Base-by-base conservation (phyloP, 2,888 invertebrate species). In the Himalopsyche tibetana region DNA sequence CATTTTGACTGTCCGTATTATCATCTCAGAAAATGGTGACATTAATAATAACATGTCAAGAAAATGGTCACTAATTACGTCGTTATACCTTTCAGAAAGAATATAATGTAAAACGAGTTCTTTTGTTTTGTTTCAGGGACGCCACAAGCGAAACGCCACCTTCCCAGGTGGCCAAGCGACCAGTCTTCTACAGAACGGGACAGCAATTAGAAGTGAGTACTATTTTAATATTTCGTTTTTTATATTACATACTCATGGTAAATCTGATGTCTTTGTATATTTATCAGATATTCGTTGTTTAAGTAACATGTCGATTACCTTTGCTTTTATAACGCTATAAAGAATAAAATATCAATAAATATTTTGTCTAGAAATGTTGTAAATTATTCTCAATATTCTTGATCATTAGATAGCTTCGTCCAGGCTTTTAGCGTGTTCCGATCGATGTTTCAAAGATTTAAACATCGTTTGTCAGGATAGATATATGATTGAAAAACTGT, bases 91-190 rank as follows among this genome's bases (percentile, higher is more conserved):
- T 12, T 11, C 15, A 38, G 36, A 74, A 74, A 36, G 28, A 5
- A 74, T 74, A 74, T 5, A 74, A 36, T 74, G 74, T 74, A 12
- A 74, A 74, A 74, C 55, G 55, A 55, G 82, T 82, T 45, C 55
- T 55, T 82, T 45, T 80, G 55, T 86, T 80, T 87, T 88, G 80
- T 90, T 90, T 19, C 93, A 95, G 94, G 96, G 96, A 87, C 95
- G 96, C 82, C 96, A 96, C 91, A 96, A 96, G 92, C 93, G 96
- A 87, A 96, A 96, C 90, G 96, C 96, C 15, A 96, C 96, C 45
- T 95, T 96, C 92, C 96, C 96, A 55, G 96, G 96, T 36, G 95
- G 96, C 17, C 96, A 96, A 90, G 94, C 95, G 15, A 95, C 94
- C 82, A 94, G 94, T 89, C 92, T 95, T 84, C 92, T 94, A 88